These are phyloP conservation scores for Otolemur crassicaudatus DNA, from an alignment of 2,797 vertebrate genomes.

Conservation along the genomic window DNA sequence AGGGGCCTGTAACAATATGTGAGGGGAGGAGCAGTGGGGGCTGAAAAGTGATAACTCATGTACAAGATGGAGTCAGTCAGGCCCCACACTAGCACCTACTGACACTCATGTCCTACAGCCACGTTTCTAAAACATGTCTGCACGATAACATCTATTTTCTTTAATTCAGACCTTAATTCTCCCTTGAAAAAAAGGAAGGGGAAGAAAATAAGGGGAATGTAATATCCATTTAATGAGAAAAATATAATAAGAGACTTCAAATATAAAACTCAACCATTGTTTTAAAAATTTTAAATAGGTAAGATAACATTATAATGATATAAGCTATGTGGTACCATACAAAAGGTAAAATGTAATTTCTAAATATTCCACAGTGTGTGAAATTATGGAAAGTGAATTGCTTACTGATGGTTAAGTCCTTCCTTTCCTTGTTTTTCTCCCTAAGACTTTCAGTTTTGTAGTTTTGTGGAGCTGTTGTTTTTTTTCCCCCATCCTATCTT, in stretches of 20 bases:
- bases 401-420: not conserved
- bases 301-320: constrained; percentile 10
- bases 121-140: not conserved
- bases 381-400: constrained; percentile 19
- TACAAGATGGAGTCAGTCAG: too few relatives aligned
- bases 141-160: not conserved
- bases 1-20: too few relatives aligned
- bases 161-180: not conserved
- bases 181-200: not conserved
- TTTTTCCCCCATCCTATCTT: not conserved
- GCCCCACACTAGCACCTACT: not conserved
- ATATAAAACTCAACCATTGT: not conserved
- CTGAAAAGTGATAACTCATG: too few relatives aligned
- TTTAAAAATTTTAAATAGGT: not conserved
- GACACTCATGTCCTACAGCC: not conserved
- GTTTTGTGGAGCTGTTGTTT: not conserved
- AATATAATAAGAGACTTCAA: not conserved
- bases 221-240: constrained; percentile 17
- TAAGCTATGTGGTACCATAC: not conserved
- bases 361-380: not conserved
- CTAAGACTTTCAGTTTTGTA: not conserved
- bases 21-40: too few relatives aligned
- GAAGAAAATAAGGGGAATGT: not conserved
- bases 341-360: not conserved
- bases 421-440: constrained; percentile 26